Conservation (phyloP, 2,113 vertebrate species). For the Aegotheles bennettii region DNA sequence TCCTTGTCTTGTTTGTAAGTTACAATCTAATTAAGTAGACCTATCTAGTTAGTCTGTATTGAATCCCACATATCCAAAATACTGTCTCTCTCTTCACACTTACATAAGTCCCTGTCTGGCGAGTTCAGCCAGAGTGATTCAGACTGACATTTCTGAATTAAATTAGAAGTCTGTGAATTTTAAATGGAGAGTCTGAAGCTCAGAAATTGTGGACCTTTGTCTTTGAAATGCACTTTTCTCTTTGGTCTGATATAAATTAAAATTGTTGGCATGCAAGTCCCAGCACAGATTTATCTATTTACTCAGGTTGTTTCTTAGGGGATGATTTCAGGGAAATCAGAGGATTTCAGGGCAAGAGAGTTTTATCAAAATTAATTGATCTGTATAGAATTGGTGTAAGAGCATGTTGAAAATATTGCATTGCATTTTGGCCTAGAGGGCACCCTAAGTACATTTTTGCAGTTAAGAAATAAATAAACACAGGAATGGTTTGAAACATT, state of each 20-base stretch:
- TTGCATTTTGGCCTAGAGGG: constrained; percentile 50
- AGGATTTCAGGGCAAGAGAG: not conserved
- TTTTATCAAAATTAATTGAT: not conserved
- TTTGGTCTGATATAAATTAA: not conserved
- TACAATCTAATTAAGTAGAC: not conserved
- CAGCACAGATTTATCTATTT: not conserved
- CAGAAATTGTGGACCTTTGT: not conserved
- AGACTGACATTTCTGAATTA: constrained; percentile 12
- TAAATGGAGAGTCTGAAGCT: not conserved
- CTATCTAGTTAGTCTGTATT: not conserved
- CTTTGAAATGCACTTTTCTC: constrained; percentile 1
- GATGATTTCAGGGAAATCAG: constrained; percentile 15
- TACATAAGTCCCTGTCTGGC: not conserved
- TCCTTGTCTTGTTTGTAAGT: not conserved
- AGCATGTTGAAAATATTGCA: not conserved
- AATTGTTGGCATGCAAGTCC: not conserved
- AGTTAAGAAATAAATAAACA: not conserved
- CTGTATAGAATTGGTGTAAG: not conserved
- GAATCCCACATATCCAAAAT: not conserved
- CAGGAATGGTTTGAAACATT: not conserved
- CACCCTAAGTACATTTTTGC: constrained; percentile 55
- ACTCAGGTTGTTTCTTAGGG: not conserved
- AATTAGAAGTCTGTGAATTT: not conserved
- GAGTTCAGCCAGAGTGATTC: constrained; percentile 5
- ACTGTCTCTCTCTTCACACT: not conserved